phyloP scores from a whole-genome alignment of 2,888 invertebrate genomes.

The Drosophila borborema region DNA sequence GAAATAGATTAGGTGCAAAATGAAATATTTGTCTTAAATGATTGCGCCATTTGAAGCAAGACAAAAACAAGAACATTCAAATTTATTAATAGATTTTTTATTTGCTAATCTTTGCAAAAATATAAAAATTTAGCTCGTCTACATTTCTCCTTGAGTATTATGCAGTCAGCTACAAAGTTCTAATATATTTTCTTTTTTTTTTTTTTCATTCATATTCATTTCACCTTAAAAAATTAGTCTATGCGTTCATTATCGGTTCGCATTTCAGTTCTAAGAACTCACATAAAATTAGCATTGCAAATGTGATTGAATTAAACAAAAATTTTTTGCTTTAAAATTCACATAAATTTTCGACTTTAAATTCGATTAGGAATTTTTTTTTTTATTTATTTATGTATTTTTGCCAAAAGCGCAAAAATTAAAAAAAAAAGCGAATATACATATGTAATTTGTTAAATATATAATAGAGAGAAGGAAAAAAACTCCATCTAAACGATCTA shows the following conservation, averaged over 20 bases:
- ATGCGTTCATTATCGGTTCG: slow-evolving; percentile 9
- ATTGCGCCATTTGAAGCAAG: background rate
- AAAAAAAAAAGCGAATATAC: slow-evolving; percentile 14
- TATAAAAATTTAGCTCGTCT: no score
- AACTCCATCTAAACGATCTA: slow-evolving; percentile 8
- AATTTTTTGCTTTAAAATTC: slow-evolving; percentile 26
- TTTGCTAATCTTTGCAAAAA: no score
- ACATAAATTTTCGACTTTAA: slow-evolving; percentile 50
- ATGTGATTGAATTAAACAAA: slow-evolving; percentile 42
- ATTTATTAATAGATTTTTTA: no score
- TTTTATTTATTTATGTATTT: slow-evolving; percentile 46
- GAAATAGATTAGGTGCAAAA: no score
- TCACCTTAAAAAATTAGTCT: slow-evolving; percentile 17
- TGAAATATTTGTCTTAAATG: background rate
- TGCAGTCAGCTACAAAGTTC: background rate
- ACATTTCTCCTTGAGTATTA: no score
- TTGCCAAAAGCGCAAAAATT: slow-evolving; percentile 24
- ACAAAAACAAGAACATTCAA: no score
- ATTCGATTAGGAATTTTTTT: slow-evolving; percentile 27
- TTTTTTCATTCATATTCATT: slow-evolving; percentile 6
- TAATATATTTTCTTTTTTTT: slow-evolving; percentile 6
- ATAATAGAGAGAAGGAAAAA: background rate
- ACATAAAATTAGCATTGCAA: slow-evolving; percentile 50
- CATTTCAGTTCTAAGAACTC: slow-evolving; percentile 34
- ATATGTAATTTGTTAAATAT: slow-evolving; percentile 26